Base-by-base conservation (phyloP, 2,113 vertebrate species). In the Electrona antarctica region DNA sequence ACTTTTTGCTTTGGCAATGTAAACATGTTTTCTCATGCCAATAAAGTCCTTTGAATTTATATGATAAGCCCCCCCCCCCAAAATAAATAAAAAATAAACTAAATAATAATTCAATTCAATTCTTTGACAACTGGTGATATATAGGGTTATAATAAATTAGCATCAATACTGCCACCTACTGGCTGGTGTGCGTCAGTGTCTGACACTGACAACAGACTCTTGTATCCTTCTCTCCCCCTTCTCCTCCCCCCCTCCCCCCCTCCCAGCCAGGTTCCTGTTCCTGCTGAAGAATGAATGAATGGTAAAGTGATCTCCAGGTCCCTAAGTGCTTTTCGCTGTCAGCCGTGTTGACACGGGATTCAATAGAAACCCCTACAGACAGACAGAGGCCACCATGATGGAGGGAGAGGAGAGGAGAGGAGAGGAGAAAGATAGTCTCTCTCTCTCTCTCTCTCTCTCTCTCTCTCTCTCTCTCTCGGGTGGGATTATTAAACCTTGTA, bases 141-240 rank as follows among this genome's bases (percentile, higher is more conserved):
- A 41, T 41, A 41, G 33, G 6, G 9, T 4, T 29, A 1, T 13
- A 67, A 48, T 5, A 87, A 91, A 87, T 62, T 62, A 92, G 84
- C 82, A 80, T 74, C 92, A 93, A 92, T 82, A 94, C 88, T 91
- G 69, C 92, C 92, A 94, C 90, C 93, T 93, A 78, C 88, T 91
- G 93, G 87, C 41, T 29, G 51, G 2, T 15, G 12, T 48, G 50
- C 29, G 57, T 68, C 49, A 81, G 8, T 86, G 69, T 77, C 51
- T 41, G 33, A 41, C 33, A 41, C 3, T 41, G 33, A 41, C 33
- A 41, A 41, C 33, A 41, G 33, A 41, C 33, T 41, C 33, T 41
- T 41, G 33, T 41, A 41, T 41, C 33, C 33, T 41, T 47, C 47
- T 6, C 58, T 56, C 28, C 41, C 8, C 21, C 12, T 50, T 67